A percentile compares a stretch with the other conserved stretches of the same genome.
Evolutionary conservation across 2,888 invertebrate genomes (phyloP).

Genomic region (Parnassius mnemosyne): DNA sequence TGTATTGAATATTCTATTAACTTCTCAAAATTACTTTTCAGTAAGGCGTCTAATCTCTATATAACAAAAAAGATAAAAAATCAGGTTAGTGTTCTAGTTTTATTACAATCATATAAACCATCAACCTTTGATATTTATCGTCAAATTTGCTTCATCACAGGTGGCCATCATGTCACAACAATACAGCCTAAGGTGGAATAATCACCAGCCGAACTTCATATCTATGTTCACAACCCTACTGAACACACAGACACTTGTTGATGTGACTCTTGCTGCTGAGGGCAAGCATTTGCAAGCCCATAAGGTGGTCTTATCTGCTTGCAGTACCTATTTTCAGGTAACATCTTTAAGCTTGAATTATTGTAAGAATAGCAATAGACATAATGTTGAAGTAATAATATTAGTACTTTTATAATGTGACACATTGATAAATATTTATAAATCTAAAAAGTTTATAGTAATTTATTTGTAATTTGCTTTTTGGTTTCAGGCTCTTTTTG

Average conservation of each 20-base stretch:
- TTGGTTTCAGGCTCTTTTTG: conserved; percentile 85
- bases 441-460: not conserved
- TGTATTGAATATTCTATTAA: not conserved
- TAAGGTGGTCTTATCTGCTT: conserved; percentile 93
- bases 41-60: conserved; percentile 14
- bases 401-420: no score
- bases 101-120: conserved; percentile 4
- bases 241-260: conserved; percentile 91
- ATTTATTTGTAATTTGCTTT: not conserved
- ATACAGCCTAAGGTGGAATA: conserved; percentile 93
- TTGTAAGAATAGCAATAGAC: no score
- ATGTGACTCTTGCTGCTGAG: conserved; percentile 95
- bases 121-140: not conserved
- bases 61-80: conserved; percentile 2
- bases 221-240: conserved; percentile 92
- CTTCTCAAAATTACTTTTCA: conserved; percentile 6
- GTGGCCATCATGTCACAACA: conserved; percentile 83
- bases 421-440: no score
- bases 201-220: conserved; percentile 96
- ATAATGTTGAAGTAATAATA: no score
- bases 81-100: conserved; percentile 10
- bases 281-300: conserved; percentile 93
- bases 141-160: conserved; percentile 28
- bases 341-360: conserved; percentile 26
- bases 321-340: conserved; percentile 96